Percentiles rank a stretch among this genome's conserved stretches.
Conservation (phyloP, 1,140 invertebrate species). For the Akabosia matsudoensis region DNA sequence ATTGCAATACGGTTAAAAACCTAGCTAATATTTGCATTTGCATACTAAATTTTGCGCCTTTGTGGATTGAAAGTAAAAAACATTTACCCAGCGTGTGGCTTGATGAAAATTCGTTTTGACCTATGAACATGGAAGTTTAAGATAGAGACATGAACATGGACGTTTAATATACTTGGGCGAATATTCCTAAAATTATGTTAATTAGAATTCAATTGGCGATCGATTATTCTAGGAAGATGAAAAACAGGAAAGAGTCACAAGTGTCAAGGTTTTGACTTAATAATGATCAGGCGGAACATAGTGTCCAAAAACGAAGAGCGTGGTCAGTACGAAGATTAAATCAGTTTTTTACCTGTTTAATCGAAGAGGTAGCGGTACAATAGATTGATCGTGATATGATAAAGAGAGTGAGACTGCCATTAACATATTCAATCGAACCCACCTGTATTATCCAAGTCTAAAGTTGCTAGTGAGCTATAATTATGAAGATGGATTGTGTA, state of each 20-base stretch:
- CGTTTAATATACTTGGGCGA: background rate
- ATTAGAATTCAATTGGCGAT: background rate
- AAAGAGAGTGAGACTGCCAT: too few species aligned
- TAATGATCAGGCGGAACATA: background rate
- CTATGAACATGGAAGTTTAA: background rate
- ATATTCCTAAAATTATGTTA: background rate
- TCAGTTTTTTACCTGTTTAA: too few species aligned
- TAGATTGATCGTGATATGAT: too few species aligned
- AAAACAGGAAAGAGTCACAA: background rate
- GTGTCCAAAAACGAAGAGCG: background rate
- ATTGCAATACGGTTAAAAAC: too few species aligned
- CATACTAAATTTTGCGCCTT: background rate
- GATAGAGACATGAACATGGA: background rate
- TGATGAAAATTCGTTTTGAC: background rate
- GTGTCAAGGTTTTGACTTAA: background rate
- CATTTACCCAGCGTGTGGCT: background rate
- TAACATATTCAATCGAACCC: too few species aligned
- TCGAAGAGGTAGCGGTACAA: too few species aligned
- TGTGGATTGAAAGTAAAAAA: background rate
- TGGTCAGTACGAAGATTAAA: too few species aligned
- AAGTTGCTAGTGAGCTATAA: too few species aligned
- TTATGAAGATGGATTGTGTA: too few species aligned
- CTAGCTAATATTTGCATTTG: background rate
- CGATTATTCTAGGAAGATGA: background rate
- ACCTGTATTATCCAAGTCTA: too few species aligned